Percentiles rank a stretch among this genome's conserved stretches.
Conservation (phyloP, 2,888 invertebrate species). For the Sarcophaga rosellei region DNA sequence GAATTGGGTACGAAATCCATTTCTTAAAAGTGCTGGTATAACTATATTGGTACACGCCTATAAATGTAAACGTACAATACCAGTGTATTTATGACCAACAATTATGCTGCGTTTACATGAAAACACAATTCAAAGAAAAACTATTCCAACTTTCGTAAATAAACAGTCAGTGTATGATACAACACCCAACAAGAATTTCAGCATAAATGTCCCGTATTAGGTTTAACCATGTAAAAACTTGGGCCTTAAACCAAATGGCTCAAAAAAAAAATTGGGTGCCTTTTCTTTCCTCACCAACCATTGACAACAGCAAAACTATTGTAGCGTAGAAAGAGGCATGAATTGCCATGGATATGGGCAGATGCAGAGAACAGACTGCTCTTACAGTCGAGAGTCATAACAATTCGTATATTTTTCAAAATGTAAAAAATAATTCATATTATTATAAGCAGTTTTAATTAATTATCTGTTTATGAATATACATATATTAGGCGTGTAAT, state of each 20-base stretch:
- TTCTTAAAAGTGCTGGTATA: not conserved
- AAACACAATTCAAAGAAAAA: not conserved
- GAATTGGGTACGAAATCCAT: conserved; percentile 8
- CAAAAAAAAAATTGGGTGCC: not conserved
- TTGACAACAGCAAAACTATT: not conserved
- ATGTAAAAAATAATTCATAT: no score
- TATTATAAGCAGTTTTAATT: no score
- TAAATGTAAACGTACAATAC: not conserved
- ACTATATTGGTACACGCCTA: not conserved
- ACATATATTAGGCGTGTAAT: no score
- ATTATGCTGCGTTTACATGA: not conserved
- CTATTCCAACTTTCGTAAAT: not conserved
- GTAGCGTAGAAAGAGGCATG: not conserved
- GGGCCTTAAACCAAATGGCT: not conserved
- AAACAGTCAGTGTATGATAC: not conserved
- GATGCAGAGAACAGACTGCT: no score
- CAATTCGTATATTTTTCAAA: no score
- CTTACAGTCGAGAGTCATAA: no score
- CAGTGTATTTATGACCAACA: not conserved
- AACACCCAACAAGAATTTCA: no score
- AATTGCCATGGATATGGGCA: no score
- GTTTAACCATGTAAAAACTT: not conserved
- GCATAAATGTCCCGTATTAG: not conserved
- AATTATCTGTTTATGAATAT: no score
- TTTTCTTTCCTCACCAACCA: not conserved